Conservation (phyloP, 2,113 vertebrate species). For the Cavia porcellus region DNA sequence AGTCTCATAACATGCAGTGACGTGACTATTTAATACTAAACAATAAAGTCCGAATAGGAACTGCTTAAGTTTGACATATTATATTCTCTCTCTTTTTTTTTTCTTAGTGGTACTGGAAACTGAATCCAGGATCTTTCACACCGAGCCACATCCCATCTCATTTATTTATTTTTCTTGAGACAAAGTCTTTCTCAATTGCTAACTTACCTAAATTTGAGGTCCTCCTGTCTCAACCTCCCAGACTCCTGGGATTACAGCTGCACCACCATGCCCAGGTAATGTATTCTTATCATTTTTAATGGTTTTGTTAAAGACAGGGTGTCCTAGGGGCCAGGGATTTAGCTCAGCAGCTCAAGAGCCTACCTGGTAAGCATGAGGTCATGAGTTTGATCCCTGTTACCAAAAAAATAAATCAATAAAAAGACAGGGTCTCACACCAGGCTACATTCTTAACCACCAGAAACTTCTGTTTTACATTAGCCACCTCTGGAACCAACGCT, state of each 20-base stretch:
- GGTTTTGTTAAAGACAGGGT: background rate
- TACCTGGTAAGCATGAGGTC: no score
- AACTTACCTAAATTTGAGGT: background rate
- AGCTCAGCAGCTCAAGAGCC: no score
- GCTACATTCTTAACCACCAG: background rate
- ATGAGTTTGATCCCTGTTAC: no score
- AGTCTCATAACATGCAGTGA: background rate
- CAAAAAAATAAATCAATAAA: no score
- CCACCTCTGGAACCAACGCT: background rate
- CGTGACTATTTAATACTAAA: background rate
- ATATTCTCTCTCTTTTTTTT: background rate
- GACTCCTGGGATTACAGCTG: background rate
- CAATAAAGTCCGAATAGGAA: background rate
- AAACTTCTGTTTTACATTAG: background rate
- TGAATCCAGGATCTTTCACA: background rate
- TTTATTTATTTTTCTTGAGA: background rate
- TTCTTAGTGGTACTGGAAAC: background rate
- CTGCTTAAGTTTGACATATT: background rate
- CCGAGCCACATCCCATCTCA: background rate
- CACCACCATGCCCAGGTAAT: background rate
- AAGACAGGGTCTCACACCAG: background rate
- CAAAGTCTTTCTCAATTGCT: background rate
- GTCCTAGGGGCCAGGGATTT: background rate
- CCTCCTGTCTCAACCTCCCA: background rate
- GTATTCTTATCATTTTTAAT: background rate